A percentile compares a stretch with the other conserved stretches of the same genome.
phyloP scores from a whole-genome alignment of 2,797 vertebrate genomes.

The Salarias fasciatus region DNA sequence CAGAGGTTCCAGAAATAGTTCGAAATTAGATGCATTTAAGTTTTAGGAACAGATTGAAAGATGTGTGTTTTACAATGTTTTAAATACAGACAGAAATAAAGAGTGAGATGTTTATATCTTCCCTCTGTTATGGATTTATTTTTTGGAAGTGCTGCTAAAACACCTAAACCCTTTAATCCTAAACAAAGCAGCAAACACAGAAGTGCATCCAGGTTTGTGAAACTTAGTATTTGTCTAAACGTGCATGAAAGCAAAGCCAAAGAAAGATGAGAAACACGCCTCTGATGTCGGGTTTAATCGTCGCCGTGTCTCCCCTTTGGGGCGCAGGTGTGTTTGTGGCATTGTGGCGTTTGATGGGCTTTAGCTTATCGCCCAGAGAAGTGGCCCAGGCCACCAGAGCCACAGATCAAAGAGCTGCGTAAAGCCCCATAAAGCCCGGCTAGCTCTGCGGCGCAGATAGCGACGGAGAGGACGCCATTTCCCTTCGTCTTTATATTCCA shows the following conservation, averaged over 20 bases:
- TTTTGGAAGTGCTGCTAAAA: not conserved
- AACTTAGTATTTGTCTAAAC: conserved; percentile 21
- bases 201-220: conserved; percentile 14
- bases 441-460: conserved; percentile 59
- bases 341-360: conserved; percentile 73
- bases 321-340: conserved; percentile 44
- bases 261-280: conserved; percentile 28
- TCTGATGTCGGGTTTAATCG: conserved; percentile 55
- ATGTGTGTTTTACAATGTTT: no score
- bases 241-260: conserved; percentile 40
- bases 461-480: conserved; percentile 57
- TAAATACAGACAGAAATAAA: no score
- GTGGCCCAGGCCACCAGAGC: conserved; percentile 54
- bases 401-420: conserved; percentile 68
- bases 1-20: no score
- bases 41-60: no score
- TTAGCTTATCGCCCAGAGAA: conserved; percentile 70
- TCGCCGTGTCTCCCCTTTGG: conserved; percentile 43
- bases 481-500: conserved; percentile 58
- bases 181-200: conserved; percentile 9
- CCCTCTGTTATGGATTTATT: no score
- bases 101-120: no score
- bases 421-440: conserved; percentile 58
- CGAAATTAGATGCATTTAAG: no score
- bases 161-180: conserved; percentile 8